Conservation (phyloP, 2,797 vertebrate genomes). For the Typhlichthys eigenmanni region DNA sequence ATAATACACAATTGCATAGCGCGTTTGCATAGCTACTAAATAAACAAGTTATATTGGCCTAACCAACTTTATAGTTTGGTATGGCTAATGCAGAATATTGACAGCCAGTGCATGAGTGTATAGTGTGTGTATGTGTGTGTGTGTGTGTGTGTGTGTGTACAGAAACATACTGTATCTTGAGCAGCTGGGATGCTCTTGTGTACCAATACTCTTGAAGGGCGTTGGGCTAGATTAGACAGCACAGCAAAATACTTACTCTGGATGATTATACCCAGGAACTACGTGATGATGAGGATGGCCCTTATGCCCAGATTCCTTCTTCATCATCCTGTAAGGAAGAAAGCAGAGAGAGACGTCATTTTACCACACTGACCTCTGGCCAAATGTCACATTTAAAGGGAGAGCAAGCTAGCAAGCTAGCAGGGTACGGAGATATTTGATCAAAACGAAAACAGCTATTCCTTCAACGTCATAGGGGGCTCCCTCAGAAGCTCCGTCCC, state of each 20-base stretch:
- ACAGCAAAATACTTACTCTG: slow-evolving; percentile 52
- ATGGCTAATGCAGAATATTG: too few relatives aligned
- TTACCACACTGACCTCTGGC: not conserved
- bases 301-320: slow-evolving; percentile 97
- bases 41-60: too few relatives aligned
- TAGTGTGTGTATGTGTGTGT: too few relatives aligned
- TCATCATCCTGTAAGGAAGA: slow-evolving; percentile 88
- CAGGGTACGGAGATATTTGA: too few relatives aligned
- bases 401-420: too few relatives aligned
- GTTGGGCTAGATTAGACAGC: slow-evolving; percentile 14
- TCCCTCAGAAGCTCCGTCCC: too few relatives aligned
- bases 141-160: too few relatives aligned
- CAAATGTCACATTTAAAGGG: slow-evolving; percentile 20
- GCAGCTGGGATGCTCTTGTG: slow-evolving; percentile 5
- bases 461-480: too few relatives aligned
- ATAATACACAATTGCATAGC: too few relatives aligned
- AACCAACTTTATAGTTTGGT: slow-evolving; percentile 4
- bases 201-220: slow-evolving; percentile 6
- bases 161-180: slow-evolving; percentile 37
- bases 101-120: too few relatives aligned
- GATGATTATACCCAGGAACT: slow-evolving; percentile 76
- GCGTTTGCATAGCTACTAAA: too few relatives aligned
- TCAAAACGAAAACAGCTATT: too few relatives aligned
- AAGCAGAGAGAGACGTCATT: slow-evolving; percentile 4
- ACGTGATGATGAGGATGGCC: slow-evolving; percentile 65